Evolutionary conservation across 2,113 vertebrate genomes (phyloP).

Genomic region (Gorsachius goisagi): DNA sequence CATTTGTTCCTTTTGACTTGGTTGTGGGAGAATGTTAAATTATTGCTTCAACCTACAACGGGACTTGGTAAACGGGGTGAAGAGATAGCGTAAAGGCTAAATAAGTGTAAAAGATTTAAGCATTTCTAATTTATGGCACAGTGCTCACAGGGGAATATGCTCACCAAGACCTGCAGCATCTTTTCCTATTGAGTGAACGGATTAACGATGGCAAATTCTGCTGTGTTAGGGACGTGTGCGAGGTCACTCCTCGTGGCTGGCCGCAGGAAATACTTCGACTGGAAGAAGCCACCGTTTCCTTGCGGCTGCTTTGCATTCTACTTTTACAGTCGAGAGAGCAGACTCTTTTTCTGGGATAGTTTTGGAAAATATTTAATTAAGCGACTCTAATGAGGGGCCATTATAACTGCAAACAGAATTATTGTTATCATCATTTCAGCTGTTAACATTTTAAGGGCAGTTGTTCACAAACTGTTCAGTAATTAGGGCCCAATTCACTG

Average conservation of each 20-base stretch:
- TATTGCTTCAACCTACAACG: background rate
- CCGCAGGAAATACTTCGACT: background rate
- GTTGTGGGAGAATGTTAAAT: background rate
- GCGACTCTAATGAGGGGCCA: constrained; percentile 66
- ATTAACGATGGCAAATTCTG: constrained; percentile 26
- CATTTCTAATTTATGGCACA: constrained; percentile 18
- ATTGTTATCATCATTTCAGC: constrained; percentile 59
- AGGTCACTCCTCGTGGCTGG: background rate
- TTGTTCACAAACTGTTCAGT: constrained; percentile 69
- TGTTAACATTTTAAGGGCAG: constrained; percentile 70
- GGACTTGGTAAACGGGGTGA: background rate
- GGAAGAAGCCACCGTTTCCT: constrained; percentile 49
- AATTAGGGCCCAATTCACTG: constrained; percentile 64
- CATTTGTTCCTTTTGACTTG: background rate
- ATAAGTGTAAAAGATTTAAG: constrained; percentile 41
- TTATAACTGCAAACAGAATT: constrained; percentile 63
- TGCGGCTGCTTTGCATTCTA: constrained; percentile 36
- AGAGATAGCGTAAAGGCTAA: constrained; percentile 18
- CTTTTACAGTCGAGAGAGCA: constrained; percentile 40
- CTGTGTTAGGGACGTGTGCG: background rate
- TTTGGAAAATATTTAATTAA: constrained; percentile 75
- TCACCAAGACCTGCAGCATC: constrained; percentile 10
- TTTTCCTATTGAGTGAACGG: background rate
- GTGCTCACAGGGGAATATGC: background rate
- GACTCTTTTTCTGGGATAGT: constrained; percentile 34